phyloP scores from a whole-genome alignment of 2,888 invertebrate species.

The Poecilobothrus nobilitatus region DNA sequence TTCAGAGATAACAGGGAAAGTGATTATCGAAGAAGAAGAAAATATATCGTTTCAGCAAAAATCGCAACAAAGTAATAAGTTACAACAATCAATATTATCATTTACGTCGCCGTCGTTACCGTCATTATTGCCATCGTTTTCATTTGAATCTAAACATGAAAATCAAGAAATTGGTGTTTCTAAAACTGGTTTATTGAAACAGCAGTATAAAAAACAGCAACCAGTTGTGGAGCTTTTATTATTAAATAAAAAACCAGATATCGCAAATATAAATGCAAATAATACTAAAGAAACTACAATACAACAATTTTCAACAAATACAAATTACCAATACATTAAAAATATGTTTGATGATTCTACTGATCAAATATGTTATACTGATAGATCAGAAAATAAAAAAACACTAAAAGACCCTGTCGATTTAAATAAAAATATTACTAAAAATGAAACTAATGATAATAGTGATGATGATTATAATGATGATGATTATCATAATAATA shows the following conservation, averaged over 20 bases:
- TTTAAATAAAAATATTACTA: neutral
- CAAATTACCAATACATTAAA: neutral
- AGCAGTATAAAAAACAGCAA: neutral
- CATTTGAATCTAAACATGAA: neutral
- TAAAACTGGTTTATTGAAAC: neutral
- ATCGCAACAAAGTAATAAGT: neutral
- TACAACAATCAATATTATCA: neutral
- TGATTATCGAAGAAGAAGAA: neutral
- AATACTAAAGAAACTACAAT: neutral
- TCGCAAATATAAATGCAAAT: neutral
- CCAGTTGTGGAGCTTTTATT: neutral
- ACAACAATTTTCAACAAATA: neutral
- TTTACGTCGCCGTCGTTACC: neutral
- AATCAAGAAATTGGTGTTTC: neutral
- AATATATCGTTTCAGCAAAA: neutral
- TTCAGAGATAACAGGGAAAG: constrained; percentile 9
- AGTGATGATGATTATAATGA: neutral
- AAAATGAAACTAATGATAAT: neutral
- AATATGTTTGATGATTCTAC: neutral
- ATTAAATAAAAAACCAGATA: neutral
- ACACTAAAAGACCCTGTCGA: neutral
- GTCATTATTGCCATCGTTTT: neutral
- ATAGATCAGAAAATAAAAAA: neutral
- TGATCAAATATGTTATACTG: neutral
- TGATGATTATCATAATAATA: neutral